Evolutionary conservation across 2,888 invertebrate genomes (phyloP).

Genomic region (Limnephilus rhombicus): DNA sequence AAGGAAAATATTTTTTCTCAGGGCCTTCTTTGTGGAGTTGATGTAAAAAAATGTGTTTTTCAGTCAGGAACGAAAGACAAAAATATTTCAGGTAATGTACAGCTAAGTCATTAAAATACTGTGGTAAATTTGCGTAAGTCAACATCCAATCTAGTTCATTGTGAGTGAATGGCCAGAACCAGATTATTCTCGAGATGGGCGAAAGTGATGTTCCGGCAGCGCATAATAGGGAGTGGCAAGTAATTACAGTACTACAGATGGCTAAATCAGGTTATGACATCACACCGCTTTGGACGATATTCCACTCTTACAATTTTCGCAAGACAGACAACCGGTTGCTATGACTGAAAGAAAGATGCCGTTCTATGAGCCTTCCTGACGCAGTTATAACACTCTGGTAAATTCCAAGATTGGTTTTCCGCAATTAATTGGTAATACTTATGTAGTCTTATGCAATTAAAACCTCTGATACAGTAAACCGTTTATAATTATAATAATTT

Average conservation of each 20-base stretch:
- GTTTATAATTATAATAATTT: neutral
- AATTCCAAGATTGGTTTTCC: neutral
- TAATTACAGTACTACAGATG: conserved; percentile 52
- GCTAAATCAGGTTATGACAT: conserved; percentile 56
- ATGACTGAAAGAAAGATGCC: conserved; percentile 20
- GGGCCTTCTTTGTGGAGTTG: no score
- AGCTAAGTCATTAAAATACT: neutral
- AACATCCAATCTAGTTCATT: neutral
- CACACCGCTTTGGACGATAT: conserved; percentile 50
- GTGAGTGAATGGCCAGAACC: neutral
- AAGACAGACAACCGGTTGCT: conserved; percentile 43
- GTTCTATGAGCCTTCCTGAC: neutral
- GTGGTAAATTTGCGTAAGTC: neutral
- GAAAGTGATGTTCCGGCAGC: conserved; percentile 57
- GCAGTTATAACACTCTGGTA: neutral
- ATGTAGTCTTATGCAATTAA: neutral
- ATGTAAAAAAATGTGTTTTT: no score
- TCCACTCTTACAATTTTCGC: conserved; percentile 49
- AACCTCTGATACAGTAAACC: neutral
- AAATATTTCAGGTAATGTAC: neutral
- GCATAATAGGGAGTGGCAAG: conserved; percentile 44
- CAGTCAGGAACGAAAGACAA: no score
- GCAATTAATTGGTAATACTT: neutral
- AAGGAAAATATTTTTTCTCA: no score
- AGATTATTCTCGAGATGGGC: conserved; percentile 49